A percentile compares a stretch with the other conserved stretches of the same genome.
Evolutionary conservation across 2,113 vertebrate species (phyloP).

Genomic region (Nicator chloris): DNA sequence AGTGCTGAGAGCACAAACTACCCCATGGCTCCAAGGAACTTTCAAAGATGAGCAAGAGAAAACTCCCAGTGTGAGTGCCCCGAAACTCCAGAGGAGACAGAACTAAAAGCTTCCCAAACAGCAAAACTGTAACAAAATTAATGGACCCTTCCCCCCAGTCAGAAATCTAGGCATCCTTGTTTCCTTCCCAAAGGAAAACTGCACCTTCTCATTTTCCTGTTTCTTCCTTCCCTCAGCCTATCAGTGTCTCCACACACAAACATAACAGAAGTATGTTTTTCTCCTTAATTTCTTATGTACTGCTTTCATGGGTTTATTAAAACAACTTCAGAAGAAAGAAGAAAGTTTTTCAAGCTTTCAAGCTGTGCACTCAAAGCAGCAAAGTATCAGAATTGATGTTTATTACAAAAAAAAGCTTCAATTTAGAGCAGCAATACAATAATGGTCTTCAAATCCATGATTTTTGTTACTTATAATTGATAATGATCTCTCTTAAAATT

Average conservation of each 20-base stretch:
- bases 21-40: not conserved
- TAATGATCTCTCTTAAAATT: not conserved
- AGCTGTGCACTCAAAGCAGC: not conserved
- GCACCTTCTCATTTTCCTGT: not conserved
- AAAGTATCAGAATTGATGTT: not conserved
- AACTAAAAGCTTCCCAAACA: not conserved
- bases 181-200: not conserved
- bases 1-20: not conserved
- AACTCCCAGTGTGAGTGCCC: fast-evolving
- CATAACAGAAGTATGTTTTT: fast-evolving
- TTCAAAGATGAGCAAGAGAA: not conserved
- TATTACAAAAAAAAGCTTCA: not conserved
- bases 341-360: not conserved
- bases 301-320: not conserved
- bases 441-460: not conserved
- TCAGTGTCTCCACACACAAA: not conserved
- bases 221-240: not conserved
- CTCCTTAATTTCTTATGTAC: not conserved
- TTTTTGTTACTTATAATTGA: not conserved
- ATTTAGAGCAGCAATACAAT: not conserved
- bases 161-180: not conserved
- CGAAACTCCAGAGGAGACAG: not conserved
- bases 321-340: not conserved
- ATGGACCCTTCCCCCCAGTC: not conserved
- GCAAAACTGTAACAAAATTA: not conserved